Evolutionary conservation across 2,113 vertebrate genomes (phyloP), one percentile per base, ranked within the genome.

Genomic region (Gasterosteus nipponicus): DNA sequence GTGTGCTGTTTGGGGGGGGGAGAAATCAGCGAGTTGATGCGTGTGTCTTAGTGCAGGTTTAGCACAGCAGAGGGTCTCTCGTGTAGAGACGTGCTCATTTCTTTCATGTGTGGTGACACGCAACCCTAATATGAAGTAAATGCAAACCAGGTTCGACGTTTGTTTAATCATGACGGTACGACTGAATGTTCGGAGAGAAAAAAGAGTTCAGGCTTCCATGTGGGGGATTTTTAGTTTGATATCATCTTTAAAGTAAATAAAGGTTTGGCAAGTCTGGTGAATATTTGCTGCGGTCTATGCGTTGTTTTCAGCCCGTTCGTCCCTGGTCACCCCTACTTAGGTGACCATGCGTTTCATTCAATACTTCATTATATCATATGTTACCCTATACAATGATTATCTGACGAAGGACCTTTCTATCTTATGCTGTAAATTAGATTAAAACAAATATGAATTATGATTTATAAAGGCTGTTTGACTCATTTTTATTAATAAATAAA

Each of bases 391-490:
- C 5, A 26, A 10, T 44, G 1, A 49, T 53, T 42, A 3, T 44
- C 35, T 14, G 7, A 44, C 26, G 11, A 10, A 31, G 7, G n/a
- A 16, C 26, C 33, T 49, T 49, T 49, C 6, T 9, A 7, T 53
- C 7, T 18, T 10, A 46, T 54, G 1, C 7, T 42, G 33, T 22
- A 47, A 59, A 68, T n/a, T 18, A 3, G 19, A 3, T 59, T 59
- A 8, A 69, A 68, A 44, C 44, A 38, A 47, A 59, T 7, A 0
- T 16, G 51, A 76, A 62, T 18, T 33, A 57, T 29, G 0, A 49
- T 57, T 64, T 78, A 78, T 46, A 60, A 79, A 67, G 31, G 51
- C n/a, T 42, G 35, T 73, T 80, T 71, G 38, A 69, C 39, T 19
- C 19, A 29, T 42, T 59, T 35, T 53, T 0, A 72, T 57, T 33